These are phyloP conservation scores for Monochamus saltuarius DNA, from an alignment of 1,140 invertebrate species.

Conservation along the genomic window DNA sequence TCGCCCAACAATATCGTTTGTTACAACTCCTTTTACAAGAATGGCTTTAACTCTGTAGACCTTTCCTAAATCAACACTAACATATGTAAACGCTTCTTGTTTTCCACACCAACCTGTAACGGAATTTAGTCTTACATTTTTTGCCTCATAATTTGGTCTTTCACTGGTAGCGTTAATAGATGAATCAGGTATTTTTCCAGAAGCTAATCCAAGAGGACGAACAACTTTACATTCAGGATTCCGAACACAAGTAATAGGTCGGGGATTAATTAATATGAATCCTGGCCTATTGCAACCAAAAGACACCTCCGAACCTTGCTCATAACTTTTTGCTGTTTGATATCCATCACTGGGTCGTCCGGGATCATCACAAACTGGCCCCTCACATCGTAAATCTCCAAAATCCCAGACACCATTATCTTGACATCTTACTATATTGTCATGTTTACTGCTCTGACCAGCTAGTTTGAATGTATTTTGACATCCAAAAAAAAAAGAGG, in stretches of 20 bases:
- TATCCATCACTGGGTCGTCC: slow-evolving; percentile 88
- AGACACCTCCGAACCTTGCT: slow-evolving; percentile 87
- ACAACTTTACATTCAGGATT: slow-evolving; percentile 94
- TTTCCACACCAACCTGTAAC: slow-evolving; percentile 95
- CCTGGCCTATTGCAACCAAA: slow-evolving; percentile 90
- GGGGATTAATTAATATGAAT: slow-evolving; percentile 87
- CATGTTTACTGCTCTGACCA: slow-evolving; percentile 86
- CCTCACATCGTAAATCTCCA: slow-evolving; percentile 92
- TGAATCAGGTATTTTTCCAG: slow-evolving; percentile 89
- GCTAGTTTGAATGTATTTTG: slow-evolving; percentile 94
- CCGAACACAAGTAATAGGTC: slow-evolving; percentile 86
- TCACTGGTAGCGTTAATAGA: slow-evolving; percentile 96
- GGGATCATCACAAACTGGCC: slow-evolving; percentile 93
- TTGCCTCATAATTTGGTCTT: slow-evolving; percentile 87
- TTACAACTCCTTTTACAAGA: slow-evolving; percentile 90
- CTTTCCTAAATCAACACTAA: slow-evolving; percentile 90
- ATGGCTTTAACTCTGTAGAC: slow-evolving; percentile 89
- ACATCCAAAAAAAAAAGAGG: slow-evolving; percentile 94
- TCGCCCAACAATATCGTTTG: slow-evolving; percentile 90
- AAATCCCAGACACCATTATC: slow-evolving; percentile 95
- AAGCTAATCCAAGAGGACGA: slow-evolving; percentile 86
- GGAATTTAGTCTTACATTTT: slow-evolving; percentile 86
- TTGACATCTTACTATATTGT: slow-evolving; percentile 89
- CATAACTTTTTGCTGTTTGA: slow-evolving; percentile 87
- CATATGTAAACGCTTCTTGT: slow-evolving; percentile 92